Conservation (phyloP, 1,140 invertebrate genomes). For the Eumeta japonica region DNA sequence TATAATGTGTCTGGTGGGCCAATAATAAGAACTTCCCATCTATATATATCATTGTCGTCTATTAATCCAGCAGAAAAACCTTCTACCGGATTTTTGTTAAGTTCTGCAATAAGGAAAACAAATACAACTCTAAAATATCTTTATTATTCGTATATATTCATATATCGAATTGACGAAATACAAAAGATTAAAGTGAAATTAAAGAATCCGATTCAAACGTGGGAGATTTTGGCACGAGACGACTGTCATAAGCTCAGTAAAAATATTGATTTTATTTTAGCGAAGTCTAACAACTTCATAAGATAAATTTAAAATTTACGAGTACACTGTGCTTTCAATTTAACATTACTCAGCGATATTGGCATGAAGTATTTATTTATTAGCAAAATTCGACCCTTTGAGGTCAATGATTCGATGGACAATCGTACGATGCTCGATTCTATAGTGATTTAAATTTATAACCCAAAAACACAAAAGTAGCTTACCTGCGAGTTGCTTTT, state of each 20-base stretch:
- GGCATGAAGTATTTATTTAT: slow-evolving; percentile 3
- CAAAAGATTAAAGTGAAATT: no score
- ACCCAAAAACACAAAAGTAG: slow-evolving; percentile 21
- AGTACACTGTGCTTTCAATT: slow-evolving; percentile 9
- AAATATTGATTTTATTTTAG: slow-evolving; percentile 44
- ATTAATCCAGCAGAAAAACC: slow-evolving; percentile 99
- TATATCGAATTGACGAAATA: neutral
- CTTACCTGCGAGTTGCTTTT: slow-evolving; percentile 93
- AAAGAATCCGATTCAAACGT: no score
- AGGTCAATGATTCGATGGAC: slow-evolving; percentile 49
- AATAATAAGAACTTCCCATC: slow-evolving; percentile 99
- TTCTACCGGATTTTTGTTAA: slow-evolving; percentile 98
- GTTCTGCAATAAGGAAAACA: slow-evolving; percentile 74
- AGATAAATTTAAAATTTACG: slow-evolving; percentile 5
- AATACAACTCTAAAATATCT: neutral
- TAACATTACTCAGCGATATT: neutral
- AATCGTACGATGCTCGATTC: slow-evolving; percentile 29
- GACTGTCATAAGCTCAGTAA: slow-evolving; percentile 27
- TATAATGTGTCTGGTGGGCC: slow-evolving; percentile 98
- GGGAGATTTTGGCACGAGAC: slow-evolving; percentile 27
- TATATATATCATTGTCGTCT: slow-evolving; percentile 99
- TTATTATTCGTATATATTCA: neutral
- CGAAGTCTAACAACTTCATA: neutral
- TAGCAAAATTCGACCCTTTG: slow-evolving; percentile 39
- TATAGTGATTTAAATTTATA: slow-evolving; percentile 27